phyloP scores from a whole-genome alignment of 2,888 invertebrate species.

The Gymnoscelis rufifasciata region DNA sequence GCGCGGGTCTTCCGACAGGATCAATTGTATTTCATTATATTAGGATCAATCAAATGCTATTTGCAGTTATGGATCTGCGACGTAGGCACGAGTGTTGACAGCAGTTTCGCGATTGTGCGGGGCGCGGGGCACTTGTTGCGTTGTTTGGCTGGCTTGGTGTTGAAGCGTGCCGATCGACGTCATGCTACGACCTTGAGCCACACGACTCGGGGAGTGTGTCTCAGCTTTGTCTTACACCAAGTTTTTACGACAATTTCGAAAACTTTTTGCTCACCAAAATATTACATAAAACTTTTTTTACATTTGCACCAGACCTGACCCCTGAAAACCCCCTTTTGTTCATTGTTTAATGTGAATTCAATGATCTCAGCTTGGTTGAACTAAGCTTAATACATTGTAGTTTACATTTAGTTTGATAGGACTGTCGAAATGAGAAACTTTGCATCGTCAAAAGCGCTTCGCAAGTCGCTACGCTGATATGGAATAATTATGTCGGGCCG shows the following conservation, averaged over 20 bases:
- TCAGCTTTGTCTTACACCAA: slow-evolving; percentile 7
- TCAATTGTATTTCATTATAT: too few relatives aligned
- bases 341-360: too few relatives aligned
- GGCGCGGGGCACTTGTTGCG: slow-evolving; percentile 74
- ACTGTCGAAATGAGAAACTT: slow-evolving; percentile 4
- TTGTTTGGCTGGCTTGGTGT: slow-evolving; percentile 64
- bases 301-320: too few relatives aligned
- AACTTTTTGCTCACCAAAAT: not conserved
- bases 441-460: slow-evolving; percentile 37
- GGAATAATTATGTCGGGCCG: slow-evolving; percentile 55
- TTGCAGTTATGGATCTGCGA: not conserved
- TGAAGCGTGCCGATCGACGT: slow-evolving; percentile 67
- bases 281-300: not conserved
- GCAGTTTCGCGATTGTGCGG: slow-evolving; percentile 48
- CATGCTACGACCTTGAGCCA: slow-evolving; percentile 59
- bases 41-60: too few relatives aligned
- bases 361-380: too few relatives aligned
- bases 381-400: too few relatives aligned
- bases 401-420: too few relatives aligned
- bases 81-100: slow-evolving; percentile 29
- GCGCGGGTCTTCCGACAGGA: too few relatives aligned
- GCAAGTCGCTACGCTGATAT: slow-evolving; percentile 43
- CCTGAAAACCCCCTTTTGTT: too few relatives aligned
- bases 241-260: not conserved
- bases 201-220: slow-evolving; percentile 49